Percentiles rank a stretch among this genome's conserved stretches.
These are phyloP conservation scores for Poecilia velifera DNA, from an alignment of 2,797 vertebrate species.

Conservation along the genomic window DNA sequence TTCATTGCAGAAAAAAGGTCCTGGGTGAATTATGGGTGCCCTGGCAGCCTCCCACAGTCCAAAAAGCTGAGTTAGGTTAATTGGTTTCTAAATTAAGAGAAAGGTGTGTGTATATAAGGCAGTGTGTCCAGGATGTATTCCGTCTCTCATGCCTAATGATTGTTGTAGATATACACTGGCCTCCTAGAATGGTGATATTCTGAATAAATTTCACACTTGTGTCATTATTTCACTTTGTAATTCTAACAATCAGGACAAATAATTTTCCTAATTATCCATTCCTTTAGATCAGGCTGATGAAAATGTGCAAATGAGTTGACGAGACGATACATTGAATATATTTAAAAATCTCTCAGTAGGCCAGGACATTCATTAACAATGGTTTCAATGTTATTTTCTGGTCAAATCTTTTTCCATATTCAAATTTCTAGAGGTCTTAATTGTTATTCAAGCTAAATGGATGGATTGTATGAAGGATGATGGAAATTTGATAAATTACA, in stretches of 20 bases:
- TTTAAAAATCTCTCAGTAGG: background rate
- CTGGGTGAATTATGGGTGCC: background rate
- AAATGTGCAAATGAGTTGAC: background rate
- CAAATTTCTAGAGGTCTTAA: background rate
- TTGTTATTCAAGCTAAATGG: background rate
- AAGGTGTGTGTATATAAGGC: background rate
- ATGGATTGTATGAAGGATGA: background rate
- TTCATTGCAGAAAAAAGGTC: background rate
- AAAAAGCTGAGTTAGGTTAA: background rate
- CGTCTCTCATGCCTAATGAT: background rate
- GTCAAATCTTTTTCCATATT: background rate
- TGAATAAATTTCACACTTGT: background rate
- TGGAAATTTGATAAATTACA: background rate
- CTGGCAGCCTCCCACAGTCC: background rate
- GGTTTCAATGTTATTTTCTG: background rate
- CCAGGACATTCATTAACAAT: background rate
- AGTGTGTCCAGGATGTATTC: background rate
- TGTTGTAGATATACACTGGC: background rate
- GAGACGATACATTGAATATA: background rate
- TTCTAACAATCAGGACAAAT: background rate
- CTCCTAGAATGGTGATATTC: background rate
- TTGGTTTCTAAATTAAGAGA: background rate
- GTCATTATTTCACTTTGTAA: background rate
- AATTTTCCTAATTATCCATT: background rate
- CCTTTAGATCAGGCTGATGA: background rate